Conservation (phyloP, 2,797 vertebrate genomes). For the Leucoraja ocellata region DNA sequence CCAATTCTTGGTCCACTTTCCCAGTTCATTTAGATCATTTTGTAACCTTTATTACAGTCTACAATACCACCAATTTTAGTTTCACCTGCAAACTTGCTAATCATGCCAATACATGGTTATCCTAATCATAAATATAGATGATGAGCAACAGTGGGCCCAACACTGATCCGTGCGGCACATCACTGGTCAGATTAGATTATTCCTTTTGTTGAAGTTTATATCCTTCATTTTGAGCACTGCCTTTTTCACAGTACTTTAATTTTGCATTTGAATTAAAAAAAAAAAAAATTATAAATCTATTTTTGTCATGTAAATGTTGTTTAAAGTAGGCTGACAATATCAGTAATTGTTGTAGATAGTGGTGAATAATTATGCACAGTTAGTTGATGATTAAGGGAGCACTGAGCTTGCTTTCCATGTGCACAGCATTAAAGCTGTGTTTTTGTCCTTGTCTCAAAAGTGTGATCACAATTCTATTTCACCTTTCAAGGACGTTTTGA, state of each 20-base stretch:
- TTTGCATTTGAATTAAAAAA: not conserved
- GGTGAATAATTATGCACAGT: conserved; percentile 26
- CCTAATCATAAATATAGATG: no score
- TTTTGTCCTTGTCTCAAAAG: conserved; percentile 52
- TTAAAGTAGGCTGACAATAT: conserved; percentile 32
- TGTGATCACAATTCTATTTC: conserved; percentile 45
- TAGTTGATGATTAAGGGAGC: not conserved
- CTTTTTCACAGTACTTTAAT: not conserved
- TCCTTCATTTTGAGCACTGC: not conserved
- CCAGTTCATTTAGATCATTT: no score
- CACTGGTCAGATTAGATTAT: no score
- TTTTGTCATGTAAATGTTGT: not conserved
- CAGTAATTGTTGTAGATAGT: conserved; percentile 45
- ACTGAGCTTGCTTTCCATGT: conserved; percentile 42
- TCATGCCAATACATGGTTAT: no score
- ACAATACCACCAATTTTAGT: no score
- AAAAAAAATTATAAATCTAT: not conserved
- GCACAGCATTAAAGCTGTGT: conserved; percentile 50
- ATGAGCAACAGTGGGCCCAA: no score
- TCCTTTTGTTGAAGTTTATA: not conserved
- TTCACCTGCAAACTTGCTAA: no score
- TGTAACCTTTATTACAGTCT: no score
- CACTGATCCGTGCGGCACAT: no score
- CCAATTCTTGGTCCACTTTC: no score
- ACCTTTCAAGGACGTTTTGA: conserved; percentile 51